Evolutionary conservation across 2,113 vertebrate species (phyloP).

Genomic region (Steatornis caripensis): DNA sequence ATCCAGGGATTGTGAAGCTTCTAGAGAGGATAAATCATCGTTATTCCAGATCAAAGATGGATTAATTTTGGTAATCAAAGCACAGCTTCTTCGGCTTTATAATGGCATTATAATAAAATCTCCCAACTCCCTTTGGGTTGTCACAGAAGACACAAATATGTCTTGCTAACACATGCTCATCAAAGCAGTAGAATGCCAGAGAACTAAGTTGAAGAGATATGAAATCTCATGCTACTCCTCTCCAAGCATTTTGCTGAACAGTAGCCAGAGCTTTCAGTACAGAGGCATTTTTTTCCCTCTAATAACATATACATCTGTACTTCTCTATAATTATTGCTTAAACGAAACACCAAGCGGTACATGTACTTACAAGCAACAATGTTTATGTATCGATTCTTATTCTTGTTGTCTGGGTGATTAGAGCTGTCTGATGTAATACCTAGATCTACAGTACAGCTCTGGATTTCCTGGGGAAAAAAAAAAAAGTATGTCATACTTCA

Average conservation of each 20-base stretch:
- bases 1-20: neutral
- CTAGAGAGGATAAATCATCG: neutral
- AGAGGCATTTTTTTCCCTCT: neutral
- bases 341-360: neutral
- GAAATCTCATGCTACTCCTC: neutral
- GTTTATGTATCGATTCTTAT: conserved; percentile 93
- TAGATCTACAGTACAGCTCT: conserved; percentile 88
- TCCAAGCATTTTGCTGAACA: neutral
- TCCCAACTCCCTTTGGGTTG: neutral
- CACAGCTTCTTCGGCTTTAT: neutral
- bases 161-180: neutral
- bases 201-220: neutral
- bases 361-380: conserved; percentile 89
- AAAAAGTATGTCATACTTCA: neutral
- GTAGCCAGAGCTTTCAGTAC: neutral
- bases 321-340: neutral
- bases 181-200: neutral
- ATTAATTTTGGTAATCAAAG: conserved; percentile 44
- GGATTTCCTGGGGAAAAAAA: conserved; percentile 83
- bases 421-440: conserved; percentile 88
- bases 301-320: neutral
- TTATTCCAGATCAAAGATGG: neutral
- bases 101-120: conserved; percentile 10
- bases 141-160: neutral
- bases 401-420: conserved; percentile 92